Percentiles rank a stretch among this genome's conserved stretches.
Conservation (phyloP, 2,888 invertebrate genomes). For the Nomada lathburiana region DNA sequence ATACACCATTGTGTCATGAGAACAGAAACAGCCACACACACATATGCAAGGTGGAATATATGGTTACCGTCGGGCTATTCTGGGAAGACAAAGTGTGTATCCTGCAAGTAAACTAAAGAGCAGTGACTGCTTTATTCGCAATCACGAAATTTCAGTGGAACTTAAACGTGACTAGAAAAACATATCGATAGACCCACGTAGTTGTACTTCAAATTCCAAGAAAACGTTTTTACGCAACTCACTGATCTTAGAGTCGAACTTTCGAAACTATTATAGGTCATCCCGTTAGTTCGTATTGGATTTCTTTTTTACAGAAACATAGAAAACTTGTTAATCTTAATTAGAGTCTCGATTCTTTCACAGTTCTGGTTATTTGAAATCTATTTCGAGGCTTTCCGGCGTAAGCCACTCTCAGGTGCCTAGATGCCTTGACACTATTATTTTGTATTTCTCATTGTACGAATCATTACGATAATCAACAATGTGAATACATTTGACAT, state of each 20-base stretch:
- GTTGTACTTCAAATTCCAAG: not conserved
- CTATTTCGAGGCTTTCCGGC: no score
- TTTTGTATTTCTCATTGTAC: no score
- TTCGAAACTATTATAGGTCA: not conserved
- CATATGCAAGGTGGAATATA: not conserved
- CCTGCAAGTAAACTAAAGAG: not conserved
- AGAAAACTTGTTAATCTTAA: not conserved
- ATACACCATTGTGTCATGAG: constrained; percentile 17
- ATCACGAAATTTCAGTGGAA: not conserved
- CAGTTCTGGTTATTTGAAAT: no score
- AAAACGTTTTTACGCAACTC: not conserved
- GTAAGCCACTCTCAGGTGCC: no score
- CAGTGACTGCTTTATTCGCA: constrained; percentile 3
- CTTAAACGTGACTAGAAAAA: constrained; percentile 4
- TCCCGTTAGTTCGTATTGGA: no score
- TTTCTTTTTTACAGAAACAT: no score
- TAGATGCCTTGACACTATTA: no score
- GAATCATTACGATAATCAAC: no score
- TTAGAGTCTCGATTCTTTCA: no score
- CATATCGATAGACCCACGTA: not conserved
- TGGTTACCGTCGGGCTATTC: not conserved
- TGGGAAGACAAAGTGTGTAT: not conserved
- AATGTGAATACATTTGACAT: no score
- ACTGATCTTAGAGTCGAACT: not conserved
- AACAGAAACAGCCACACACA: not conserved